Percentiles rank a stretch among this genome's conserved stretches.
These are phyloP conservation scores for Melanerpes aurifrons DNA, from an alignment of 2,113 vertebrate species.

Conservation along the genomic window DNA sequence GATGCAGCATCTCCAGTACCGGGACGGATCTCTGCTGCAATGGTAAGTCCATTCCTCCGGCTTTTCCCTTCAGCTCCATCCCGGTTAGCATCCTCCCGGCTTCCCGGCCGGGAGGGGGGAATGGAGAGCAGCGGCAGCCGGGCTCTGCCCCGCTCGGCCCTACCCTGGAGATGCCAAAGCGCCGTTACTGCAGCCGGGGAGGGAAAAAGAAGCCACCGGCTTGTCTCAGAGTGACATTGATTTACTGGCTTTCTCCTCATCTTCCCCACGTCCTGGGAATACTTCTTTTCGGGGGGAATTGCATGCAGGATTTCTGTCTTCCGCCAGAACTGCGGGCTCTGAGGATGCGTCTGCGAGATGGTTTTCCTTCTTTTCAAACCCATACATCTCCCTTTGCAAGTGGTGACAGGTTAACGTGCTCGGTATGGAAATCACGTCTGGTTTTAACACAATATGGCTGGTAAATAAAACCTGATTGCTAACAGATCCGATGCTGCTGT, in stretches of 20 bases:
- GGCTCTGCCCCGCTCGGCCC: not conserved
- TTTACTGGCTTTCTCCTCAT: not conserved
- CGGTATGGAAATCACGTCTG: slow-evolving; percentile 58
- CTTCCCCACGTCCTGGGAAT: not conserved
- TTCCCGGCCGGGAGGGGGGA: not conserved
- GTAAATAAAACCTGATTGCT: slow-evolving; percentile 59
- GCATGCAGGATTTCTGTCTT: not conserved
- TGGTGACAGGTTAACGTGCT: slow-evolving; percentile 21
- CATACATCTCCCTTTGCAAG: not conserved
- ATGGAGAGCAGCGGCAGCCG: not conserved
- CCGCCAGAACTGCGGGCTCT: not conserved
- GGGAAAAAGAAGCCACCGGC: not conserved
- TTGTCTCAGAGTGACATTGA: not conserved
- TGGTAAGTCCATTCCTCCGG: slow-evolving; percentile 26
- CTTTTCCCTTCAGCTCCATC: not conserved
- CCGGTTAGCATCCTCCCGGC: not conserved
- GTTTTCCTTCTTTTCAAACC: not conserved
- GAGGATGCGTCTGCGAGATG: not conserved
- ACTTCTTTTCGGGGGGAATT: not conserved
- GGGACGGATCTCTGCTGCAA: slow-evolving; percentile 34
- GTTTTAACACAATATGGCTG: slow-evolving; percentile 68
- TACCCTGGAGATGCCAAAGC: not conserved
- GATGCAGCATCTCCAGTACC: slow-evolving; percentile 31
- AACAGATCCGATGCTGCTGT: slow-evolving; percentile 6
- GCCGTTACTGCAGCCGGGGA: not conserved